These are phyloP conservation scores for Calephelis virginiensis DNA, from an alignment of 1,140 invertebrate genomes.

Conservation along the genomic window DNA sequence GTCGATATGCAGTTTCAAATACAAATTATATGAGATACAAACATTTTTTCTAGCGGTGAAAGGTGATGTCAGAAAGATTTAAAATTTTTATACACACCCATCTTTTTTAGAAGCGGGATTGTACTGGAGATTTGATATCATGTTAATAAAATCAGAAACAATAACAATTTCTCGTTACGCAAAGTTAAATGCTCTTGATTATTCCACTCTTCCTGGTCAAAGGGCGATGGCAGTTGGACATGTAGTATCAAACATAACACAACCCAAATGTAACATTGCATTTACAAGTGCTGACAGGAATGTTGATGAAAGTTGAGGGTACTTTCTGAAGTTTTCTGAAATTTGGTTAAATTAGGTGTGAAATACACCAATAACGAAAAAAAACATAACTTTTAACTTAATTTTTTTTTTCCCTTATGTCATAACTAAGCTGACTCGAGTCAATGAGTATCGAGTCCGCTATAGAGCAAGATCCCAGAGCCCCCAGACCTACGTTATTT, in stretches of 20 bases:
- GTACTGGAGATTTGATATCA: constrained; percentile 7
- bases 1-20: background rate
- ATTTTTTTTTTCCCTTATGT: too few relatives aligned
- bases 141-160: constrained; percentile 14
- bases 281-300: constrained; percentile 24
- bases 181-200: constrained; percentile 23
- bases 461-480: too few relatives aligned
- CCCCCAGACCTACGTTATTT: too few relatives aligned
- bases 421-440: too few relatives aligned
- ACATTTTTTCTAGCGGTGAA: constrained; percentile 18
- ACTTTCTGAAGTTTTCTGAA: too few relatives aligned
- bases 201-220: constrained; percentile 19
- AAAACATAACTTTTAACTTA: too few relatives aligned
- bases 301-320: too few relatives aligned
- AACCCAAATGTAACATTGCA: constrained; percentile 10
- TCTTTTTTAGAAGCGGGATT: too few relatives aligned
- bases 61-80: constrained; percentile 17
- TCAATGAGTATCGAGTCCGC: too few relatives aligned
- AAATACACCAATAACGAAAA: too few relatives aligned
- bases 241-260: constrained; percentile 22
- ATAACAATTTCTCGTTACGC: constrained; percentile 18
- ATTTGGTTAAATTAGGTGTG: too few relatives aligned
- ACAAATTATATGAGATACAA: constrained; percentile 19
- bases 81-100: constrained; percentile 1
- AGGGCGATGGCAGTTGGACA: constrained; percentile 19